Evolutionary conservation across 2,888 invertebrate genomes (phyloP).

Genomic region (Hydropsyche betteni): DNA sequence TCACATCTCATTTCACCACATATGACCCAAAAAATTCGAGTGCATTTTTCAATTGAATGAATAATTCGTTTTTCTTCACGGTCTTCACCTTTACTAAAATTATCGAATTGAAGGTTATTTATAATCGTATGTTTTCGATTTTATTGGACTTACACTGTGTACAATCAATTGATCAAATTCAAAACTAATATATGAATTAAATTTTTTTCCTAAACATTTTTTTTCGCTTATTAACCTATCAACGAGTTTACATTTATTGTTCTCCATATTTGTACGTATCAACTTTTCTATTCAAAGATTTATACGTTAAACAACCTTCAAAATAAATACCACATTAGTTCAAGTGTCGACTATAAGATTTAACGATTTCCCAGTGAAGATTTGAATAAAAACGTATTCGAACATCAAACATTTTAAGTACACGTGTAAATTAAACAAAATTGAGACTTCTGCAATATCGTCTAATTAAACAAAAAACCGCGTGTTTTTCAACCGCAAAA

Average conservation of each 20-base stretch:
- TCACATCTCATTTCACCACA: no score
- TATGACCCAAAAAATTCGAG: no score
- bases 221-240: slow-evolving; percentile 15
- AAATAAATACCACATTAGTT: no score
- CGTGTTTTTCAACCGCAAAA: no score
- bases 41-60: no score
- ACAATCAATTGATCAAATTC: slow-evolving; percentile 8
- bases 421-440: no score
- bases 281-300: slow-evolving; percentile 12
- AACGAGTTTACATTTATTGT: slow-evolving; percentile 3
- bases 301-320: background rate
- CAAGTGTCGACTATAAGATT: no score
- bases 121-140: background rate
- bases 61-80: background rate
- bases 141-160: slow-evolving; percentile 13
- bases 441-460: no score
- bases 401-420: no score
- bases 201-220: background rate
- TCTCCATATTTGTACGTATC: slow-evolving; percentile 6
- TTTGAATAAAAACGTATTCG: no score
- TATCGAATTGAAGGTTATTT: slow-evolving; percentile 5
- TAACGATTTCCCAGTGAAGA: no score
- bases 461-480: no score
- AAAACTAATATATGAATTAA: slow-evolving; percentile 1
- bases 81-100: slow-evolving; percentile 17